A percentile compares a stretch with the other conserved stretches of the same genome.
These are phyloP conservation scores for Bombus fervidus DNA, from an alignment of 1,140 invertebrate genomes.

Conservation along the genomic window DNA sequence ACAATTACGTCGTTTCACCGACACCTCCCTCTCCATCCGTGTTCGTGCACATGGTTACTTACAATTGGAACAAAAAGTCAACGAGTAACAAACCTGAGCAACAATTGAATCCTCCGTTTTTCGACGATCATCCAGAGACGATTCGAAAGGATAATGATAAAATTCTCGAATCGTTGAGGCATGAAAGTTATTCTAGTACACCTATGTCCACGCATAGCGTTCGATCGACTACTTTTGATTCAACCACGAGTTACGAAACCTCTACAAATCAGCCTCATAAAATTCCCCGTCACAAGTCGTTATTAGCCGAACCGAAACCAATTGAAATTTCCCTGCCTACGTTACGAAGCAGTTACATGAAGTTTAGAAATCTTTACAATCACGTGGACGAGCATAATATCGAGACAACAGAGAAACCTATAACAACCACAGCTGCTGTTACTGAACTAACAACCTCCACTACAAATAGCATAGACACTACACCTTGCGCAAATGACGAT, in stretches of 20 bases:
- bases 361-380: conserved; percentile 69
- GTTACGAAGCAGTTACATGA: conserved; percentile 71
- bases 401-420: conserved; percentile 28
- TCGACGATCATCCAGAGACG: conserved; percentile 26
- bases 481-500: background rate
- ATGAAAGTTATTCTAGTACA: conserved; percentile 35
- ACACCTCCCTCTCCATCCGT: conserved; percentile 67
- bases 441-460: conserved; percentile 43
- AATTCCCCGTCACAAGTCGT: conserved; percentile 73
- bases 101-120: conserved; percentile 68
- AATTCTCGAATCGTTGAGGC: background rate
- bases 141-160: conserved; percentile 10
- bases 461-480: conserved; percentile 14
- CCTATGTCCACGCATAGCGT: conserved; percentile 19
- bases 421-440: background rate
- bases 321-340: conserved; percentile 61
- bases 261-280: conserved; percentile 70
- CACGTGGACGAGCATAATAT: conserved; percentile 28
- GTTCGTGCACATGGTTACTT: background rate
- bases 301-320: conserved; percentile 36
- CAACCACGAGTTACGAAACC: conserved; percentile 36
- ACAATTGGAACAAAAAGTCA: conserved; percentile 36
- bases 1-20: conserved; percentile 79
- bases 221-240: conserved; percentile 35
- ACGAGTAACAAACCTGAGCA: conserved; percentile 61